These are phyloP conservation scores for Murina feae DNA, from an alignment of 2,113 vertebrate species.

Conservation along the genomic window DNA sequence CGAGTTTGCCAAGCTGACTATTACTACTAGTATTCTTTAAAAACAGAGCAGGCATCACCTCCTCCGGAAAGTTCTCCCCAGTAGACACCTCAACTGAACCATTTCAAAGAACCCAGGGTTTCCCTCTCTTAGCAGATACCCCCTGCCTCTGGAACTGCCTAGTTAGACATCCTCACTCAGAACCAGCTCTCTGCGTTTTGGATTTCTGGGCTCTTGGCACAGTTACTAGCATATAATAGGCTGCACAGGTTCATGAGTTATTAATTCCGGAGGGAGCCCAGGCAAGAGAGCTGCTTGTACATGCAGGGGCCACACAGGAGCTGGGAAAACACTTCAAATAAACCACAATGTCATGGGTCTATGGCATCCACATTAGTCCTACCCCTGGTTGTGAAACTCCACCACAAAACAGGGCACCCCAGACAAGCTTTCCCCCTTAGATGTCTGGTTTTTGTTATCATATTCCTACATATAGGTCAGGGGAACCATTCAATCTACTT, in stretches of 20 bases:
- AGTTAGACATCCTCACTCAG: background rate
- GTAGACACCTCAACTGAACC: background rate
- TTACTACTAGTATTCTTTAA: background rate
- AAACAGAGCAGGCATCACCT: background rate
- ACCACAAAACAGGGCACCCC: background rate
- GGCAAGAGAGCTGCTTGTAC: background rate
- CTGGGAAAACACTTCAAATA: background rate
- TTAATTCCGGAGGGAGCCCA: background rate
- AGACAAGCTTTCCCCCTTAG: background rate
- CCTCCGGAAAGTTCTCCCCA: background rate
- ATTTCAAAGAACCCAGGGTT: background rate
- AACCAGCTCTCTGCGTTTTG: background rate
- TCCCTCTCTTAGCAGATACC: background rate
- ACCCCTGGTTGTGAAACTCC: background rate
- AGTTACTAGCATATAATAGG: background rate
- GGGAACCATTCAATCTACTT: background rate
- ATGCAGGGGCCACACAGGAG: background rate
- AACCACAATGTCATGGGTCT: background rate
- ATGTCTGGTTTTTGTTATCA: background rate
- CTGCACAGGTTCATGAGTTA: background rate
- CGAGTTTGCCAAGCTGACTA: background rate
- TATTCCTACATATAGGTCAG: background rate
- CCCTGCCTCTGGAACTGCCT: background rate
- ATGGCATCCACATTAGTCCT: background rate
- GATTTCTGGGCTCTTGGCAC: background rate